Evolutionary conservation across 2,888 invertebrate species (phyloP).

Genomic region (Scaptomyza cyrtandrae): DNA sequence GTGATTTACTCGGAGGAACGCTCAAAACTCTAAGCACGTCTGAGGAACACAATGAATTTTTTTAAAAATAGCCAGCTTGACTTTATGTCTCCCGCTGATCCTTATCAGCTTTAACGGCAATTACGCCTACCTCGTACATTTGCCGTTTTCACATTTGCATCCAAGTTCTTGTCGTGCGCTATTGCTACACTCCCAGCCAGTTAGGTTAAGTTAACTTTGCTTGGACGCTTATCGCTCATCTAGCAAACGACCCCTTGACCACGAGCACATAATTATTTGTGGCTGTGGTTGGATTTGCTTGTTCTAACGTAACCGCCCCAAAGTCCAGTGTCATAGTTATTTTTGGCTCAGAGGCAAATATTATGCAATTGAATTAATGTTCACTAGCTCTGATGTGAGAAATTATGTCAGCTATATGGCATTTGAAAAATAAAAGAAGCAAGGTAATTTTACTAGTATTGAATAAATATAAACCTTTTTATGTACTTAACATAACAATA

Average conservation of each 20-base stretch:
- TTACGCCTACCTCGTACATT: constrained; percentile 35
- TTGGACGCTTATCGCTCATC: constrained; percentile 56
- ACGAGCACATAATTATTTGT: constrained; percentile 36
- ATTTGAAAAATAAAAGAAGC: constrained; percentile 43
- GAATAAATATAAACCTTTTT: background rate
- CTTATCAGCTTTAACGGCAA: constrained; percentile 45
- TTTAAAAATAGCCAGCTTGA: constrained; percentile 7
- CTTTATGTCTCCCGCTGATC: constrained; percentile 33
- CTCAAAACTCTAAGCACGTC: background rate
- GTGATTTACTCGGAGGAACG: background rate
- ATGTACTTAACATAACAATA: background rate
- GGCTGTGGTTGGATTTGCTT: constrained; percentile 6
- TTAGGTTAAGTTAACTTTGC: constrained; percentile 22
- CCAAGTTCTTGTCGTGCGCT: constrained; percentile 42
- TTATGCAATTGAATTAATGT: constrained; percentile 42
- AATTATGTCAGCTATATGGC: constrained; percentile 62
- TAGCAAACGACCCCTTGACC: constrained; percentile 62
- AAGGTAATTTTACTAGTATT: constrained; percentile 28
- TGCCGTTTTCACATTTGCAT: constrained; percentile 33
- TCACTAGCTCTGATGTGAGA: constrained; percentile 60
- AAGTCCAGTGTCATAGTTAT: constrained; percentile 22
- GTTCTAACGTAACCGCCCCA: constrained; percentile 16
- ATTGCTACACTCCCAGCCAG: constrained; percentile 22
- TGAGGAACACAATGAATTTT: background rate
- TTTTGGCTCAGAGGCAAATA: constrained; percentile 21